phyloP scores from a whole-genome alignment of 2,113 vertebrate species.

The Oncorhynchus gorbuscha region DNA sequence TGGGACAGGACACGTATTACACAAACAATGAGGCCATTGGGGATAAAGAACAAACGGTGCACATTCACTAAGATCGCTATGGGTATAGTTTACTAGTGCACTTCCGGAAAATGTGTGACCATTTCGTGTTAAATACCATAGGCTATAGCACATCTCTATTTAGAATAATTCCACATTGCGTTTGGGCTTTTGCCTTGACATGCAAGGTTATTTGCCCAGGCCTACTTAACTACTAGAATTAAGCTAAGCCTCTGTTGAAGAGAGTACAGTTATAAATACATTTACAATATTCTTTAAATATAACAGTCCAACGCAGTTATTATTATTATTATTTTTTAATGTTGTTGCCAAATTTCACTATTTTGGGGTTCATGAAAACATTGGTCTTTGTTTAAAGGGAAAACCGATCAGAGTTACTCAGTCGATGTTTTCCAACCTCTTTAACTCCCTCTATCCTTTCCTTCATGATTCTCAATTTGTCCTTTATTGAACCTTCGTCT shows the following conservation, averaged over 20 bases:
- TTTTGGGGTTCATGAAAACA: slow-evolving; percentile 2
- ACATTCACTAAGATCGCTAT: not conserved
- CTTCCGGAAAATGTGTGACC: not conserved
- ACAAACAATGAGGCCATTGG: not conserved
- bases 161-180: not conserved
- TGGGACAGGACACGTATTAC: not conserved
- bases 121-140: not conserved
- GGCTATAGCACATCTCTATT: not conserved
- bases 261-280: not conserved
- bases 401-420: slow-evolving; percentile 24
- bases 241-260: not conserved
- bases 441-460: slow-evolving; percentile 38
- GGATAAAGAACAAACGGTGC: not conserved
- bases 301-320: not conserved
- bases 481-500: slow-evolving; percentile 59
- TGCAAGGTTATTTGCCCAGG: not conserved
- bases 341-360: not conserved
- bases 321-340: not conserved
- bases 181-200: not conserved
- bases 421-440: slow-evolving; percentile 28
- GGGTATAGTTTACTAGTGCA: not conserved
- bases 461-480: slow-evolving; percentile 54
- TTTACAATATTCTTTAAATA: not conserved
- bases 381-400: slow-evolving; percentile 28
- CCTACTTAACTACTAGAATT: not conserved